Evolutionary conservation across 1,140 invertebrate genomes (phyloP), one percentile per base, ranked within the genome.

Genomic region (Littorina saxatilis): DNA sequence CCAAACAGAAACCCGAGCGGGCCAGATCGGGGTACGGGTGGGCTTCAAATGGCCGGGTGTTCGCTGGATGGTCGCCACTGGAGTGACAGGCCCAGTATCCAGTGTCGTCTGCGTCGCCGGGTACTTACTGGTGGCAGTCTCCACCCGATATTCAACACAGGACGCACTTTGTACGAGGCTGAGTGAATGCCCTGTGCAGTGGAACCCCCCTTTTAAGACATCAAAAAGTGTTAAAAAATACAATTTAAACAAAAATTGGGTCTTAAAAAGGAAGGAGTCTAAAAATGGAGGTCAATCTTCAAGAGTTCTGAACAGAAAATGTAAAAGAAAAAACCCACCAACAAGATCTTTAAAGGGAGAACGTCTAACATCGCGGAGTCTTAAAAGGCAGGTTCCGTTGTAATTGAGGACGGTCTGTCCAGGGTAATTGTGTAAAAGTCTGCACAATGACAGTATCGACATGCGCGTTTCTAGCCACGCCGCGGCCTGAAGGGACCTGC

Each of bases 1-100:
- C 76, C 76, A 78, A 63, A 78, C 55, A 63, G 76, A 78, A 39
- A 78, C 52, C 55, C 35, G 76, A 78, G 76, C 76, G 43, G 76
- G 58, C 76, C 32, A 29, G 55, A 40, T 78, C 58, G 55, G 76
- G 76, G 76, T 66, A 78, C 76, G 76, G 76, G 76, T 78, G 76
- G 76, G 76, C 76, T 58, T 37, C 23, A 39, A 78, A 58, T 78
- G 76, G 55, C 55, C n/a, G 55, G 76, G 58, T 78, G 37, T 78
- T 39, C 39, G 52, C 55, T 63, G 76, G 76, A 78, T n/a, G 76
- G 55, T 63, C 58, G 76, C 76, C 76, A 78, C 27, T 43, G 35
- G 76, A 78, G 76, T 78, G 76, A 78, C 76, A 78, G 76, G 1
- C 27, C 76, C 58, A 32, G 58, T 52, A 63, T 78, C 52, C n/a